These are phyloP conservation scores for Pangasius krempfi DNA, from an alignment of 2,797 vertebrate species.

Conservation along the genomic window DNA sequence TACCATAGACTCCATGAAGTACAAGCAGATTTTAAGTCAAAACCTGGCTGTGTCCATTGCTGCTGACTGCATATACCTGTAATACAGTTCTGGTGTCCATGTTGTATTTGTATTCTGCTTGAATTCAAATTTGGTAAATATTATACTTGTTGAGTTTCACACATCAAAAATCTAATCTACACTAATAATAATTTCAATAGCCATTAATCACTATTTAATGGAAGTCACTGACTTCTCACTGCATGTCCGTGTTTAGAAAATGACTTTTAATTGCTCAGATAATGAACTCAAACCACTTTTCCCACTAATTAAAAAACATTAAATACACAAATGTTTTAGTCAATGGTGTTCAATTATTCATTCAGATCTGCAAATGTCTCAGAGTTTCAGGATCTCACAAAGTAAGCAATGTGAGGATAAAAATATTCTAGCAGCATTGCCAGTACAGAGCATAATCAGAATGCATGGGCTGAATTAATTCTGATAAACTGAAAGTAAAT, in stretches of 20 bases:
- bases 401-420: neutral
- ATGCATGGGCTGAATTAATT: neutral
- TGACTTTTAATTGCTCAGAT: constrained; percentile 5
- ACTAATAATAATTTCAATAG: neutral
- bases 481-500: neutral
- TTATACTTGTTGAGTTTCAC: neutral
- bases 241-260: neutral
- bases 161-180: neutral
- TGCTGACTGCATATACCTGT: neutral
- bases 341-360: neutral
- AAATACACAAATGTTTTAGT: neutral
- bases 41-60: neutral
- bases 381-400: neutral
- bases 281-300: neutral
- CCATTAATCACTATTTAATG: neutral
- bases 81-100: neutral
- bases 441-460: neutral
- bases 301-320: neutral
- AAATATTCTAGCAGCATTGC: neutral
- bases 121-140: neutral
- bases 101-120: neutral
- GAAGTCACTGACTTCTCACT: neutral
- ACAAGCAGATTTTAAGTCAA: neutral
- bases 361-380: neutral
- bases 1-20: neutral